These are phyloP conservation scores for Aphidius gifuensis DNA, from an alignment of 1,140 invertebrate genomes.

Conservation along the genomic window DNA sequence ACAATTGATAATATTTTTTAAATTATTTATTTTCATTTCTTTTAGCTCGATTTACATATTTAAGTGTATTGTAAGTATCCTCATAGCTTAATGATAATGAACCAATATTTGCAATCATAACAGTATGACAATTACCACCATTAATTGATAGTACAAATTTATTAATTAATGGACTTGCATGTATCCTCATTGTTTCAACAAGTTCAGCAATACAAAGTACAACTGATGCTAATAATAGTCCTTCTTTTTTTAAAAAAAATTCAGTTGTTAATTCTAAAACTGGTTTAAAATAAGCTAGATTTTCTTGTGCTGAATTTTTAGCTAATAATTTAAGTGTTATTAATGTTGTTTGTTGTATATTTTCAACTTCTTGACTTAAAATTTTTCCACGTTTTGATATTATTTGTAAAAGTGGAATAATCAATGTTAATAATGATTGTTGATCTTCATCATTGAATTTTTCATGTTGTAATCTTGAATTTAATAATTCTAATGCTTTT, in stretches of 20 bases:
- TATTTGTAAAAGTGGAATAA: constrained; percentile 63
- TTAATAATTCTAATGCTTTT: constrained; percentile 81
- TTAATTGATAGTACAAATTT: constrained; percentile 81
- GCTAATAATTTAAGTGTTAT: constrained; percentile 79
- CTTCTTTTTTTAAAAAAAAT: constrained; percentile 56
- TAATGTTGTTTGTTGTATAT: constrained; percentile 76
- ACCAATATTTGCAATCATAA: constrained; percentile 96
- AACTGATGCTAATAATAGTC: constrained; percentile 67
- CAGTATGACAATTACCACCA: constrained; percentile 93
- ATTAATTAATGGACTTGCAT: constrained; percentile 68
- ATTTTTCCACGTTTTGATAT: constrained; percentile 45
- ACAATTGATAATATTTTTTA: constrained; percentile 66
- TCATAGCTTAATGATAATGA: constrained; percentile 81
- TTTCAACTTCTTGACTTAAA: constrained; percentile 54
- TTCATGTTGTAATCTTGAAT: constrained; percentile 70
- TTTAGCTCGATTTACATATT: constrained; percentile 85
- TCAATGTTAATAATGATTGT: constrained; percentile 56
- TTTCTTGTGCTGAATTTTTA: constrained; percentile 62
- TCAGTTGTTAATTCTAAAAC: constrained; percentile 62
- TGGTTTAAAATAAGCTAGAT: constrained; percentile 64
- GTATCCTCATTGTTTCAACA: constrained; percentile 67
- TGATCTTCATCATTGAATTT: constrained; percentile 59
- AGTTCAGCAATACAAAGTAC: constrained; percentile 81
- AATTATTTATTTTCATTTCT: constrained; percentile 71
- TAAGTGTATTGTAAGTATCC: constrained; percentile 94